Evolutionary conservation across 2,113 vertebrate species (phyloP), one percentile per base, ranked within the genome.

Genomic region (Rhodinocichla rosea): DNA sequence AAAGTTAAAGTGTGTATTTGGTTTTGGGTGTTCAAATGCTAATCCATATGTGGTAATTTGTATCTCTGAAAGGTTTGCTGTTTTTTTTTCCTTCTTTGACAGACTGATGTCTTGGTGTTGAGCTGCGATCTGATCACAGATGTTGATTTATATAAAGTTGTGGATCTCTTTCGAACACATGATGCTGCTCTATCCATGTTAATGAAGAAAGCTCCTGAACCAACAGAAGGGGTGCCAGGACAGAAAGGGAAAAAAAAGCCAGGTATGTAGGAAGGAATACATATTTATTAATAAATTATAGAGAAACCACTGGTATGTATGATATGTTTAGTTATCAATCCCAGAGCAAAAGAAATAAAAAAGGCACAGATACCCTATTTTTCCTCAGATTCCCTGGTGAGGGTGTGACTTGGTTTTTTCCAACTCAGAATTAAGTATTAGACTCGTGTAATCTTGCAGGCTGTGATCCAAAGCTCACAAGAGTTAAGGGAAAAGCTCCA

Each of bases 71-170:
- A 28, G 24, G 19, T 62, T 90, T 83, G 24, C 15, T 68, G 15
- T 2, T 57, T 27, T 77, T 57, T 77, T 94, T 77, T 90, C 52
- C 47, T 60, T 96, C 92, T 84, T 71, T 97, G 52, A 55, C 98
- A 99, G 99, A 99, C 99, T 15, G 99, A 99, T 95, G 96, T 99
- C 74, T 96, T 99, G 96, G 98, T 99, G 84, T 83, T 99, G 94
- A 99, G 99, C 96, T 99, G 99, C 84, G 99, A 99, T 96, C 97
- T 99, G 74, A 99, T 99, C 95, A 99, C 99, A 52, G 99, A 99
- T 63, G 98, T 99, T 81, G 99, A 99, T 20, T 98, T 99, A 65
- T 99, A 99, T 42, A 98, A 99, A 93, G 99, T 99, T 64, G 99
- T 99, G n/a, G 99, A 99, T 95, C 98, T 99, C 74, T 99, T 99